Base-by-base conservation (phyloP, 1,140 invertebrate genomes). In the Dendrolimus kikuchii region DNA sequence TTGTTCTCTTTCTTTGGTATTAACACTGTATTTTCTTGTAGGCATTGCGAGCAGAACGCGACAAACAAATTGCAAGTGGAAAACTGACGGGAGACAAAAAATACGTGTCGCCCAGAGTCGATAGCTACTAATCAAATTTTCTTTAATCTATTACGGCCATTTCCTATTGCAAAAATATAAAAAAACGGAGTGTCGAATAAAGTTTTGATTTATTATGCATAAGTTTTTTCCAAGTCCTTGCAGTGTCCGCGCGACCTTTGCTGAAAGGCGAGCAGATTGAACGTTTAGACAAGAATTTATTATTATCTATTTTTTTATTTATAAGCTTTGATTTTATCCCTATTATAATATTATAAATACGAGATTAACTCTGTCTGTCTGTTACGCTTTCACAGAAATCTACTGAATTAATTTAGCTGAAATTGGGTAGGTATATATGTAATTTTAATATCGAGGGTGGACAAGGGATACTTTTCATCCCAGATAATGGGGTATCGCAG, bases 41-140 rank as follows among this genome's bases (percentile, higher is more conserved):
- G 77, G 88, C 87, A 10, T 90, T 92, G 89, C 60, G 75, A 45
- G 57, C 57, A 5, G 91, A 92, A 76, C 82, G 91, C 38, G 63
- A 86, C 4, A 88, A 86, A 46, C 91, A 92, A 63, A 74, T 80
- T 38, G 65, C 78, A 9, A 74, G 57, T 38, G 77, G 76, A 23
- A 70, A 57, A 36, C 41, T 80, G 40, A 76, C 52, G 7, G 67
- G 60, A 6, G 80, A 76, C 10, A 67, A 73, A 0, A 59, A 69
- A 57, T 78, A 78, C 48, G 57, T 65, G 8, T 62, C 62, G 4
- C 78, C 78, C 5, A 72, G 57, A 56, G 39, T 77, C 7, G 75
- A 81, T 50, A 68, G 69, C 46, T 76, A 55, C 46, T 76, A 64
- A 57, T 23, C 37, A 37, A 43, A 23, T 4, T 6, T 37, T 8